Conservation (phyloP, 2,113 vertebrate genomes). For the Dicrurus megarhynchus region DNA sequence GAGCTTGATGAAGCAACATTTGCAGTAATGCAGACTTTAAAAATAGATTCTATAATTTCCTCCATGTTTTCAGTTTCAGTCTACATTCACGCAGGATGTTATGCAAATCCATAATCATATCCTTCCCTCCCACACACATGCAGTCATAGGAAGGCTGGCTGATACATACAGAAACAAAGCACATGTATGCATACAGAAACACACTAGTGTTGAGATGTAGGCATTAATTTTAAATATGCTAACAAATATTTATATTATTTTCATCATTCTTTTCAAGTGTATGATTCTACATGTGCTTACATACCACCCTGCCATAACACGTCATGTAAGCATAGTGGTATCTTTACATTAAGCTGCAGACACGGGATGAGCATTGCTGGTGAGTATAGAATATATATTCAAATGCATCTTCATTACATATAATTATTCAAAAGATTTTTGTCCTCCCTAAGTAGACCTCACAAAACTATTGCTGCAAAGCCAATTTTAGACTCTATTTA, state of each 20-base stretch:
- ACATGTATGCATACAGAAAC: neutral
- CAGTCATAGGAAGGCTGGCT: neutral
- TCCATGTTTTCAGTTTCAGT: conserved; percentile 43
- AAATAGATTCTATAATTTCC: conserved; percentile 21
- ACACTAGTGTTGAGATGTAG: neutral
- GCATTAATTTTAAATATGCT: neutral
- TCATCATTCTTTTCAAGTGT: neutral
- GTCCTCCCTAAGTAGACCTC: neutral
- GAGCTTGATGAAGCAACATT: neutral
- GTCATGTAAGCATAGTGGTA: neutral
- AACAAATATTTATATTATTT: neutral
- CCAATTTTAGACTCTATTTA: neutral
- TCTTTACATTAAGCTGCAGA: neutral
- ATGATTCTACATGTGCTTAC: neutral
- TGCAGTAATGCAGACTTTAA: conserved; percentile 15
- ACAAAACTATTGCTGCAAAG: neutral
- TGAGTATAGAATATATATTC: neutral
- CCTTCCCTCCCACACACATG: neutral
- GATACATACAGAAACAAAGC: neutral
- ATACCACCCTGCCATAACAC: neutral
- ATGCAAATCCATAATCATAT: conserved; percentile 31
- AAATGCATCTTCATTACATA: neutral
- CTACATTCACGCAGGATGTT: neutral
- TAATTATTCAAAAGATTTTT: neutral
- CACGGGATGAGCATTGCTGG: neutral